phyloP scores from a whole-genome alignment of 2,113 vertebrate genomes.

The Hemiscyllium ocellatum region DNA sequence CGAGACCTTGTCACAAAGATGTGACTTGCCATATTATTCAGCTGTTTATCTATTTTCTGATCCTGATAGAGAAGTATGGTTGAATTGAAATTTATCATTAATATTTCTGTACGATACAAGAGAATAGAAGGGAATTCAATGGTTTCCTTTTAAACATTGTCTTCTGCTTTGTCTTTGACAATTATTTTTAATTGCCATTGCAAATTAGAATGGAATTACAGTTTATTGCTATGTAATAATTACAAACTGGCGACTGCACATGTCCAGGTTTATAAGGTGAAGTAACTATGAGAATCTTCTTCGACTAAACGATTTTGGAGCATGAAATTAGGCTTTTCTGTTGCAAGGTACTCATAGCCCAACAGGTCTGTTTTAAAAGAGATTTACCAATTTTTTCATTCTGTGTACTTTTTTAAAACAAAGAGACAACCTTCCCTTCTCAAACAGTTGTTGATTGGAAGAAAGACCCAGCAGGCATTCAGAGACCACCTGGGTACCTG shows the following conservation, averaged over 20 bases:
- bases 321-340: slow-evolving; percentile 45
- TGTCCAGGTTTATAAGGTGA: background rate
- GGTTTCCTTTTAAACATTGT: background rate
- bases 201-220: background rate
- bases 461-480: slow-evolving; percentile 47
- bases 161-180: background rate
- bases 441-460: slow-evolving; percentile 57
- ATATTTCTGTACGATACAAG: background rate
- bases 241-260: background rate
- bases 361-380: background rate
- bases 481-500: slow-evolving; percentile 53
- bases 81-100: background rate
- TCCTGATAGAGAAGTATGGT: background rate
- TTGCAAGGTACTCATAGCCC: slow-evolving; percentile 51
- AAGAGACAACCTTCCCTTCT: slow-evolving; percentile 45
- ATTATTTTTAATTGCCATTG: background rate
- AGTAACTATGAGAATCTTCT: background rate
- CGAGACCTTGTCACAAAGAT: background rate
- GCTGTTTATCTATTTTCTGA: background rate
- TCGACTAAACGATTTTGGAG: background rate
- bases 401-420: background rate
- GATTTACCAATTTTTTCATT: background rate
- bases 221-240: background rate
- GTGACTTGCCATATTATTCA: background rate
- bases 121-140: background rate